These are phyloP conservation scores for Campaea margaritaria DNA, from an alignment of 2,888 invertebrate species.

Conservation along the genomic window DNA sequence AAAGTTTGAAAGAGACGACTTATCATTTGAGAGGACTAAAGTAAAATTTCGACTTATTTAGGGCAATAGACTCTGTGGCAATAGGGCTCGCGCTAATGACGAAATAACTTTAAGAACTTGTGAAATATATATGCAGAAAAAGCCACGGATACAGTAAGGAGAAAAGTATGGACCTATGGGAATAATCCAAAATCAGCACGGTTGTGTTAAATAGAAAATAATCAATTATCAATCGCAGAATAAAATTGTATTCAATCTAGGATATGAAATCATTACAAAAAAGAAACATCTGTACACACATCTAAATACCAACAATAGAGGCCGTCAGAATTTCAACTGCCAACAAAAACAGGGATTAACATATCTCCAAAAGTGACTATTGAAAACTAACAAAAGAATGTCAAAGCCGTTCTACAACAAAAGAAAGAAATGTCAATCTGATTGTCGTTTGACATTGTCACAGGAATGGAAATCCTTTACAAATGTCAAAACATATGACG, in stretches of 20 bases:
- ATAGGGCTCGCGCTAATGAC: too few species aligned
- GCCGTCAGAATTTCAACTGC: not conserved
- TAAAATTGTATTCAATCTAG: not conserved
- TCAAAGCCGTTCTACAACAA: constrained; percentile 36
- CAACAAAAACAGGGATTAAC: constrained; percentile 35
- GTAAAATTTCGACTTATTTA: too few species aligned
- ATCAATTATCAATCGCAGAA: too few species aligned
- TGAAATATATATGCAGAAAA: too few species aligned
- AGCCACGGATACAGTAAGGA: too few species aligned
- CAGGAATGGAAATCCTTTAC: constrained; percentile 49
- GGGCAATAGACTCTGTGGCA: too few species aligned
- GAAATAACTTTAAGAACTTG: too few species aligned
- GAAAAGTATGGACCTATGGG: too few species aligned
- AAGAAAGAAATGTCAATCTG: constrained; percentile 51
- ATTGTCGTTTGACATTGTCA: constrained; percentile 51
- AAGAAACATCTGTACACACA: not conserved
- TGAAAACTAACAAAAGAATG: constrained; percentile 39
- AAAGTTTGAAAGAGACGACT: too few species aligned
- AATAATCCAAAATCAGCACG: too few species aligned
- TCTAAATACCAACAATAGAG: constrained; percentile 5
- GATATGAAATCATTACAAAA: not conserved
- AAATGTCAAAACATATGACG: constrained; percentile 64
- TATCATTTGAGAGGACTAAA: too few species aligned
- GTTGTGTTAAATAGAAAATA: too few species aligned
- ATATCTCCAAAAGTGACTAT: constrained; percentile 28